A percentile compares a stretch with the other conserved stretches of the same genome.
Evolutionary conservation across 2,888 invertebrate genomes (phyloP).

Genomic region (Seira ritae): DNA sequence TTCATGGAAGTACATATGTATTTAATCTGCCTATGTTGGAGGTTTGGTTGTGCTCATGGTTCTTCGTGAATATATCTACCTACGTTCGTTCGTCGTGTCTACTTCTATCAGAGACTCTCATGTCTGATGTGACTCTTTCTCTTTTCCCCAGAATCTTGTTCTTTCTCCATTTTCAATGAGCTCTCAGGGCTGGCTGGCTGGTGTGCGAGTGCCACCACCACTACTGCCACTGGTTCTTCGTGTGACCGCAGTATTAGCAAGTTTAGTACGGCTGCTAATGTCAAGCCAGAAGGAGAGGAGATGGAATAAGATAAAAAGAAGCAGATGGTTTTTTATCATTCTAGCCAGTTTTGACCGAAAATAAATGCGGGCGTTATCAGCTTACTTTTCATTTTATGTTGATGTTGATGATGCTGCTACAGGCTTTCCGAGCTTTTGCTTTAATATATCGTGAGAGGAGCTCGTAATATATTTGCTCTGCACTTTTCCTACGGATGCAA

Average conservation of each 20-base stretch:
- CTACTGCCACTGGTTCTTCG: neutral
- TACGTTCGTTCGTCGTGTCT: constrained; percentile 7
- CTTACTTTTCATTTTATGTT: constrained; percentile 47
- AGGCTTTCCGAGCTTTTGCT: neutral
- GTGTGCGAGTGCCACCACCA: neutral
- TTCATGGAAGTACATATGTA: neutral
- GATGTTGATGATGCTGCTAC: constrained; percentile 35
- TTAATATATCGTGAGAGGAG: constrained; percentile 14
- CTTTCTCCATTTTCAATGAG: constrained; percentile 10
- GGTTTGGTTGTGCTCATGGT: too few relatives aligned
- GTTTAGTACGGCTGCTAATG: constrained; percentile 28
- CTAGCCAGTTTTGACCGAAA: constrained; percentile 52
- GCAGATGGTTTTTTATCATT: constrained; percentile 65
- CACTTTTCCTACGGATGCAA: neutral
- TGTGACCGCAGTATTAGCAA: neutral
- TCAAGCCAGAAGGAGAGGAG: constrained; percentile 54
- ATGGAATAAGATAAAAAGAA: constrained; percentile 50
- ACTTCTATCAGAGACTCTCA: constrained; percentile 12
- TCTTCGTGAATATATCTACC: too few relatives aligned
- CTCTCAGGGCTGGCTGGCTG: constrained; percentile 6
- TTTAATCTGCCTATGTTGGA: constrained; percentile 3
- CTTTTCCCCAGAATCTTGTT: constrained; percentile 16
- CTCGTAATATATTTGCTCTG: neutral
- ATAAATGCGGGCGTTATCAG: constrained; percentile 64
- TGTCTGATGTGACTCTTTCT: constrained; percentile 29